Percentiles rank a stretch among this genome's conserved stretches.
Evolutionary conservation across 1,140 invertebrate genomes (phyloP).

Genomic region (Drusus annulatus): DNA sequence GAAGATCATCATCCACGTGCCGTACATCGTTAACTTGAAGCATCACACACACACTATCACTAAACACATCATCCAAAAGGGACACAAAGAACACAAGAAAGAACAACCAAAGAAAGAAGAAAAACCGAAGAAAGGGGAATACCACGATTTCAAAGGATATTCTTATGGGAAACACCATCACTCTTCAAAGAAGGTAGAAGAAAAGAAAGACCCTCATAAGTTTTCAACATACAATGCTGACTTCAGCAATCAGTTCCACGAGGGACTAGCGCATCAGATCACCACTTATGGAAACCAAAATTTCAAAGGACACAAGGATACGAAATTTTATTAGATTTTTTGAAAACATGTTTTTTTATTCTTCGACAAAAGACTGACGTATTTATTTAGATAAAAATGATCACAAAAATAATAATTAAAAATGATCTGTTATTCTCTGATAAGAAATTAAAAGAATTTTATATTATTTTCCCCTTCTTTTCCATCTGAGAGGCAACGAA

Average conservation of each 20-base stretch:
- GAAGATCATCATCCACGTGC: conserved; percentile 29
- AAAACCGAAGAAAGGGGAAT: not conserved
- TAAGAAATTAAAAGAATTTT: too few relatives aligned
- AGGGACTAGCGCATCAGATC: not conserved
- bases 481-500: too few relatives aligned
- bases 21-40: not conserved
- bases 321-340: not conserved
- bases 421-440: too few relatives aligned
- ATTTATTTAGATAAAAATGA: too few relatives aligned
- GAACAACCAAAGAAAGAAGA: not conserved
- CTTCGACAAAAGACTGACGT: too few relatives aligned
- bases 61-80: conserved; percentile 13
- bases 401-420: too few relatives aligned
- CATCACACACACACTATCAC: conserved; percentile 26
- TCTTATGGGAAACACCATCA: not conserved
- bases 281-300: not conserved
- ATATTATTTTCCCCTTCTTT: too few relatives aligned
- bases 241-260: not conserved
- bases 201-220: not conserved
- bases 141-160: not conserved
- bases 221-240: not conserved
- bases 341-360: too few relatives aligned
- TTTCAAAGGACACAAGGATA: conserved; percentile 13
- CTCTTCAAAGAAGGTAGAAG: not conserved
- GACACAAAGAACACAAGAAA: not conserved